Evolutionary conservation across 2,113 vertebrate species (phyloP), one percentile per base, ranked within the genome.

Genomic region (Embiotoca jacksoni): DNA sequence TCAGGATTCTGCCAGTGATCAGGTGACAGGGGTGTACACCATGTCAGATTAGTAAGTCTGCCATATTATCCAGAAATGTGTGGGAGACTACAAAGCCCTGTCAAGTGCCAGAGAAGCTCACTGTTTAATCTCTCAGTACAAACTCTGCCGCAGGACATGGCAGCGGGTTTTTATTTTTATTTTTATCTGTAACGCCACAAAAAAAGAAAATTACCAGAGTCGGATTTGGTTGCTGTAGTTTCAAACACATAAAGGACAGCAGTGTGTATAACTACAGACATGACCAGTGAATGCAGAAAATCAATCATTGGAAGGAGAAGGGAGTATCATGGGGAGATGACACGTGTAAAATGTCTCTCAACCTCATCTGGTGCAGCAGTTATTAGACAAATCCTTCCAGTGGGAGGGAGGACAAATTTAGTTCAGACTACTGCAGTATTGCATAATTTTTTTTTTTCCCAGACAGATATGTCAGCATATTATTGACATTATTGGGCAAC

Each of bases 121-220:
- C 68, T 80, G 80, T 82, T 66, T 86, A 90, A 89, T 92, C 83
- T 93, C 80, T 82, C 66, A 87, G 90, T 74, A 85, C 88, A 89
- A 84, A 91, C 80, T 83, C 70, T 74, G 88, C 89, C 72, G 73
- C 69, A 75, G 81, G 90, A 77, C 72, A 65, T 16, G 32, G 80
- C 78, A 88, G 85, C 84, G 87, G 87, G 52, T 83, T 85, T 65
- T 69, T 63, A 70, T 35, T 41, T 64, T 41, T 35, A 32, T 44
- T 68, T 67, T 46, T 76, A 65, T 39, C 44, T 77, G 53, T 73
- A 58, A 53, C 2, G 37, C 44, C 49, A 62, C 56, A 66, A 50
- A 82, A 60, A 56, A 32, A 50, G 2, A 67, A 36, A 55, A 53
- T 23, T 64, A 78, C 37, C 54, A 52, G 4, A 70, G 50, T 61